phyloP scores from a whole-genome alignment of 1,140 invertebrate species.

The Apocrypta bakeri region DNA sequence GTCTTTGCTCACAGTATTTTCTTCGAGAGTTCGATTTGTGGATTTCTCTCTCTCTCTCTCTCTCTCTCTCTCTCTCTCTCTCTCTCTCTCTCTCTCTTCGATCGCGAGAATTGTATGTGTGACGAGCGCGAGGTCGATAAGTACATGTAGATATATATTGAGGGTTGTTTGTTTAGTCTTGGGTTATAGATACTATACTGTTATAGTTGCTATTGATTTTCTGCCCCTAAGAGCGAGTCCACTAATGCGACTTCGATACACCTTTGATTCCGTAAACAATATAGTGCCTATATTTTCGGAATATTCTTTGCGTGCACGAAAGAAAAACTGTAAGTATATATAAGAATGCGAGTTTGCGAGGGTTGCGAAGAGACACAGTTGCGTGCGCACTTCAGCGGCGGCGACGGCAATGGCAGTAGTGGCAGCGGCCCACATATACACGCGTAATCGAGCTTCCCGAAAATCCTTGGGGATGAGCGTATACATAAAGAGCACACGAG shows the following conservation, averaged over 20 bases:
- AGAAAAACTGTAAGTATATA: background rate
- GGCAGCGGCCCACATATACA: background rate
- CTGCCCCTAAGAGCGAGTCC: background rate
- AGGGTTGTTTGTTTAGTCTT: background rate
- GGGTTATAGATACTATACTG: background rate
- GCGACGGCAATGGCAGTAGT: no score
- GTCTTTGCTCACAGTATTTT: slow-evolving; percentile 28
- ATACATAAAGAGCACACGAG: background rate
- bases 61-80: no score
- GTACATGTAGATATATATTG: slow-evolving; percentile 5
- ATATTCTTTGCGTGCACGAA: background rate
- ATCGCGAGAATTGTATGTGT: background rate
- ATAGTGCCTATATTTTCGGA: background rate
- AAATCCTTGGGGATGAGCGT: slow-evolving; percentile 1
- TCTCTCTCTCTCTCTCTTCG: no score
- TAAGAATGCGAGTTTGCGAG: background rate
- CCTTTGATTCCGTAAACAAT: background rate
- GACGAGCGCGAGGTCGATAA: background rate
- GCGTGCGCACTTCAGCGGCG: slow-evolving; percentile 7
- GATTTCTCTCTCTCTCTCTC: background rate
- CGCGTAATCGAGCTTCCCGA: background rate
- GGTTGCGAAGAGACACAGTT: background rate
- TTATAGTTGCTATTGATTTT: background rate
- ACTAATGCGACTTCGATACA: background rate
- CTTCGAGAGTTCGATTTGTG: slow-evolving; percentile 1